Evolutionary conservation across 2,888 invertebrate genomes (phyloP).

Genomic region (Hybos culiciformis): DNA sequence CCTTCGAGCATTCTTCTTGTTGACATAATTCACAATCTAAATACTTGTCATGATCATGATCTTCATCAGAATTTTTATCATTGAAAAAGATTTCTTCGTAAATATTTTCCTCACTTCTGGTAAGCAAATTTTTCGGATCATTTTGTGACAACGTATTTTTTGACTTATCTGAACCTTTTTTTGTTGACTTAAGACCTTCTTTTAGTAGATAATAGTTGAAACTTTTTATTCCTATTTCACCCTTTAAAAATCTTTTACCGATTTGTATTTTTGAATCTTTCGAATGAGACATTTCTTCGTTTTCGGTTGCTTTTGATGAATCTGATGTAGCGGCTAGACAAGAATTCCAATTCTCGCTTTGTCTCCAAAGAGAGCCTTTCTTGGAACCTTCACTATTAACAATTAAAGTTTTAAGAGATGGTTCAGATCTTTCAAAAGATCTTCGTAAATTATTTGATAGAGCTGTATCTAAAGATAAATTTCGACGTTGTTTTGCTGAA

Average conservation of each 20-base stretch:
- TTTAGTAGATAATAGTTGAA: constrained; percentile 36
- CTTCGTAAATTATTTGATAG: constrained; percentile 11
- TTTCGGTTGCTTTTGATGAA: constrained; percentile 14
- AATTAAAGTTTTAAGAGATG: constrained; percentile 11
- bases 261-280: constrained; percentile 29
- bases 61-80: constrained; percentile 23
- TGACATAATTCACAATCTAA: constrained; percentile 32
- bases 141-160: constrained; percentile 16
- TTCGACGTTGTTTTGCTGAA: constrained; percentile 28
- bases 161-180: constrained; percentile 30
- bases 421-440: constrained; percentile 14
- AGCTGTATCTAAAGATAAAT: constrained; percentile 27
- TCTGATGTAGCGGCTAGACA: constrained; percentile 13
- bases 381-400: constrained; percentile 14
- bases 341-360: constrained; percentile 15
- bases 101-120: constrained; percentile 35
- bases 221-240: constrained; percentile 36
- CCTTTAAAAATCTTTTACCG: constrained; percentile 31
- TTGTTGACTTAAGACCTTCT: constrained; percentile 33
- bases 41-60: constrained; percentile 19
- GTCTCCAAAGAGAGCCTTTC: constrained; percentile 11
- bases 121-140: constrained; percentile 20
- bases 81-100: constrained; percentile 36
- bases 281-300: constrained; percentile 15
- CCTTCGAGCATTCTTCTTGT: constrained; percentile 31